Base-by-base conservation (phyloP, 2,888 invertebrate genomes). In the Epicampocera succincta region DNA sequence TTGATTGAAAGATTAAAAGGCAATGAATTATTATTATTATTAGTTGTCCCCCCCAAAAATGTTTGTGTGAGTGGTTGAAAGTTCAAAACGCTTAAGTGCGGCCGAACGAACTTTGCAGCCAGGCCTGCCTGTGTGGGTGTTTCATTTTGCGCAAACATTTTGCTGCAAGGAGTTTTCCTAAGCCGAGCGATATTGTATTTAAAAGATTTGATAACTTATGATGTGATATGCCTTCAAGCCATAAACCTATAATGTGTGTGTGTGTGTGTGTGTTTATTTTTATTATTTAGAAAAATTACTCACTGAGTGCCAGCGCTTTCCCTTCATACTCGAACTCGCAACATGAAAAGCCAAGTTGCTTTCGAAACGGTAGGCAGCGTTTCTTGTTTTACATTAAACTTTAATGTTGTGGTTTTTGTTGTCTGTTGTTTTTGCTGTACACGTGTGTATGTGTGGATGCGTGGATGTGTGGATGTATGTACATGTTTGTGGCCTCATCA, bases 81-180 rank as follows among this genome's bases (percentile, higher is more conserved):
- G 17, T 65, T 63, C 38, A 56, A 48, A 65, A 17, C 21, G 38
- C 38, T 15, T 21, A 13, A 46, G 21, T 38, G 38, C 38, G 56
- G 40, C 25, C 74, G 63, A 42, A 44, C 42, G 61, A 25, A 25
- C 25, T 25, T 68, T 73, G 44, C 21, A 38, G 17, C 9, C 25
- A n/a, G 21, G 6, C 9, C n/a, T n/a, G 6, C 9, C n/a, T n/a
- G 78, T 66, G 82, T 82, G 69, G 78, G 78, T 42, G 82, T 65
- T 54, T 19, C 17, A 61, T 52, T 29, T 52, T 33, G 15, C 63
- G 29, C 44, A 44, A 73, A 63, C 63, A 63, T 46, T 54, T 17
- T 38, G 33, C 33, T 63, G 21, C 38, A 46, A 56, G 56, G 17
- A 65, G 65, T 74, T 65, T 56, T 25, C n/a, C 15, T 15, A 19